Percentiles rank a stretch among this genome's conserved stretches.
These are phyloP conservation scores for Drosophila pseudoobscura DNA, from an alignment of 1,140 invertebrate species.

Conservation along the genomic window DNA sequence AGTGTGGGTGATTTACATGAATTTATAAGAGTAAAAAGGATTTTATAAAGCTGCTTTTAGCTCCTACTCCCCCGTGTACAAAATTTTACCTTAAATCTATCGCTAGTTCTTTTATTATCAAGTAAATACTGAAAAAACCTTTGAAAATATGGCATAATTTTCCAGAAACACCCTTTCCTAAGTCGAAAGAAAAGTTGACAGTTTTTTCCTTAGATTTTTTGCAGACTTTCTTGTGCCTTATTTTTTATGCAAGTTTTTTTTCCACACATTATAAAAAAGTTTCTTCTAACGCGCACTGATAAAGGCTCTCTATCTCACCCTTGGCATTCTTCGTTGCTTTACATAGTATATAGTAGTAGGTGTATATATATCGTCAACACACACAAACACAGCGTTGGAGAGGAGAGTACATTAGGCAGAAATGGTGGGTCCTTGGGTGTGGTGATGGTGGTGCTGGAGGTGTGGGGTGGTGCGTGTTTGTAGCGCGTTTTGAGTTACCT, in stretches of 20 bases:
- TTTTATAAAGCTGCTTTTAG: too few relatives aligned
- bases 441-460: not conserved
- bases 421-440: constrained; percentile 22
- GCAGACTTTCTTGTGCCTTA: constrained; percentile 2
- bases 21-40: too few relatives aligned
- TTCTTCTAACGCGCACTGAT: constrained; percentile 58
- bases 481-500: constrained; percentile 77
- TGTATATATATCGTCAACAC: constrained; percentile 52
- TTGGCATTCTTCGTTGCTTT: too few relatives aligned
- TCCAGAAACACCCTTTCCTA: constrained; percentile 31
- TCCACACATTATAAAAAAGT: constrained; percentile 74
- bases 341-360: constrained; percentile 7
- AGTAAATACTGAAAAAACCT: not conserved
- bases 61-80: too few relatives aligned
- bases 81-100: too few relatives aligned
- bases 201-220: constrained; percentile 37
- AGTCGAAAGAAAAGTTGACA: constrained; percentile 56
- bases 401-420: constrained; percentile 73
- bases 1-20: too few relatives aligned
- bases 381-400: constrained; percentile 47
- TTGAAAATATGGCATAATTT: not conserved
- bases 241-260: constrained; percentile 52
- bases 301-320: constrained; percentile 25
- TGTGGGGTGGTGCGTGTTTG: constrained; percentile 59
- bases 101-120: too few relatives aligned